Evolutionary conservation across 2,797 vertebrate species (phyloP).

Genomic region (Tragopan temminckii): DNA sequence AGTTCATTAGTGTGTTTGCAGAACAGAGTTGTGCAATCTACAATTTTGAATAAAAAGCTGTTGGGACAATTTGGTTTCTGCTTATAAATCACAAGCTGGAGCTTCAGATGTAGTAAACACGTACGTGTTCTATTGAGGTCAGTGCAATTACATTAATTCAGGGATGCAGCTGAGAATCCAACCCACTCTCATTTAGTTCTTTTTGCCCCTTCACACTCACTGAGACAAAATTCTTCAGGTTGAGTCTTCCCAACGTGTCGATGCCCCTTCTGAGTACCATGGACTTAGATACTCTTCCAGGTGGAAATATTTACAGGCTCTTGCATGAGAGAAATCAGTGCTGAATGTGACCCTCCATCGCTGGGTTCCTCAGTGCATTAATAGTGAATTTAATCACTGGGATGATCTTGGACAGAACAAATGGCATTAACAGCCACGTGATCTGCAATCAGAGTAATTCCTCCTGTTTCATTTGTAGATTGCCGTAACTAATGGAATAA

Average conservation of each 20-base stretch:
- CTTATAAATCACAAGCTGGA: neutral
- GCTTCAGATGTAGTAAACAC: neutral
- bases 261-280: neutral
- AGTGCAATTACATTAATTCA: neutral
- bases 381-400: neutral
- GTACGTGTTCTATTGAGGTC: neutral
- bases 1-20: neutral
- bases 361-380: neutral
- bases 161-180: neutral
- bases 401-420: neutral
- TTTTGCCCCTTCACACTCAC: neutral
- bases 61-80: slow-evolving; percentile 17
- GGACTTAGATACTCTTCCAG: neutral
- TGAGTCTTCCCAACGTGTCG: neutral
- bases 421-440: neutral
- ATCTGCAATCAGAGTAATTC: neutral
- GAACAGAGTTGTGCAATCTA: neutral
- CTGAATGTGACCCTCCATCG: neutral
- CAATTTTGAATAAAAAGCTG: slow-evolving; percentile 10
- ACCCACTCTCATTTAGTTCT: neutral
- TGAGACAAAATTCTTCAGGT: neutral
- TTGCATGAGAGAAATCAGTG: neutral
- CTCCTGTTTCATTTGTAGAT: neutral
- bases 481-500: neutral
- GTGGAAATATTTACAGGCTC: neutral